Evolutionary conservation across 2,797 vertebrate species (phyloP).

Genomic region (Chrosomus eos): DNA sequence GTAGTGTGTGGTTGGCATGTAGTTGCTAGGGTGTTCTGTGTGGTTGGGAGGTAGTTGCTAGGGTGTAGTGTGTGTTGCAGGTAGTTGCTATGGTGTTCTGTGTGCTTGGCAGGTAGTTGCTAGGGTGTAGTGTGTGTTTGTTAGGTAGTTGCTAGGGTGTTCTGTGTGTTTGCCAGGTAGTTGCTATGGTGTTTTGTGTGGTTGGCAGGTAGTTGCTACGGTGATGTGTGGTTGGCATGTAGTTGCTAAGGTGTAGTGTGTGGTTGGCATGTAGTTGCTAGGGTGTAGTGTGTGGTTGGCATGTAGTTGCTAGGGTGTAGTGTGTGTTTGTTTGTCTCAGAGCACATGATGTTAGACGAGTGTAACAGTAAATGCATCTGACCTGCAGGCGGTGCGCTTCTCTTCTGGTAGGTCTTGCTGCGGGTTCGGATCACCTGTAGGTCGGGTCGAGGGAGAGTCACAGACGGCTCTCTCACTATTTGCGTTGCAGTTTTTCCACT

Average conservation of each 20-base stretch:
- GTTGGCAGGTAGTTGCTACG: not conserved
- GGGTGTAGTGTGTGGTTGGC: accelerated
- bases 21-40: too few species aligned
- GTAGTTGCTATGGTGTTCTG: not conserved
- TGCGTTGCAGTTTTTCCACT: slow-evolving; percentile 83
- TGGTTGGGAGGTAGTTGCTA: not conserved
- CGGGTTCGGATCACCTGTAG: slow-evolving; percentile 82
- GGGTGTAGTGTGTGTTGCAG: not conserved
- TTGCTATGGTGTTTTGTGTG: not conserved
- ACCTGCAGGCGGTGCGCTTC: slow-evolving; percentile 74
- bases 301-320: not conserved
- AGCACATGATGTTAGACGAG: not conserved
- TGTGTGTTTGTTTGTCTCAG: not conserved
- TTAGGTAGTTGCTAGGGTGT: not conserved
- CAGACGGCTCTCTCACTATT: slow-evolving; percentile 81
- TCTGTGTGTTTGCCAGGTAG: not conserved
- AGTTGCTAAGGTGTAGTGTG: not conserved
- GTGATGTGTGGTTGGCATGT: not conserved
- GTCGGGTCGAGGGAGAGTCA: slow-evolving; percentile 82
- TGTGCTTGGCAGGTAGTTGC: not conserved
- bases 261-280: too few species aligned
- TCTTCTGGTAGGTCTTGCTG: slow-evolving; percentile 89
- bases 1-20: not conserved
- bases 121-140: not conserved
- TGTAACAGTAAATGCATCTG: slow-evolving; percentile 49